Evolutionary conservation across 2,888 invertebrate species (phyloP), one percentile per base, ranked within the genome.

Genomic region (Scaptomyza tumidula): DNA sequence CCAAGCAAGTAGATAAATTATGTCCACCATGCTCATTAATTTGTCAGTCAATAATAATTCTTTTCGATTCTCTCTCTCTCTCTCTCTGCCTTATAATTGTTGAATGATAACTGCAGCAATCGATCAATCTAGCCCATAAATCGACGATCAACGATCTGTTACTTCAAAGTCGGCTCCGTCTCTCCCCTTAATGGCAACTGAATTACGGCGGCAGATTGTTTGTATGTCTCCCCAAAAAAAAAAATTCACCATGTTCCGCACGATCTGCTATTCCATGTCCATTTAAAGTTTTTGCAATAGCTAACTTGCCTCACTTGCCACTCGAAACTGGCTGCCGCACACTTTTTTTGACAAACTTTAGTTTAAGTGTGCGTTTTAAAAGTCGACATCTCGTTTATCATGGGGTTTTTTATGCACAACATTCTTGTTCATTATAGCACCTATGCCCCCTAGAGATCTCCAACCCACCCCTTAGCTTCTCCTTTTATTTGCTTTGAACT

Each of bases 301-400:
- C 3, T 14, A 5, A 37, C n/a, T 37, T 37, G 37, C 37, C 39
- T 14, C 14, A 39, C 7, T 46, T 43, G 44, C 48, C 67, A 53
- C 35, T 45, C 24, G 43, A 33, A 53, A 14, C 57, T 49, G 33
- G 55, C 29, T 59, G 46, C n/a, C 59, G 71, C 59, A 75, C 57
- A 60, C 59, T 71, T 71, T 67, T 57, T 53, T 62, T 33, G 1
- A 75, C 65, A 75, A 69, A 71, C 80, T 80, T 74, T 85, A 85
- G 86, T 86, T 85, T 89, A 88, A 89, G 88, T 83, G 85, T 83
- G 86, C 86, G 81, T 78, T 86, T 78, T 69, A 81, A 85, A 85
- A 80, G 88, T 83, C 10, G 85, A 75, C 78, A 70, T 35, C 81
- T 81, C 69, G 85, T 86, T 89, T 88, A 89, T 88, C 88, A n/a